Evolutionary conservation across 1,140 invertebrate genomes (phyloP), one percentile per base, ranked within the genome.

Genomic region (Ladona fulva): DNA sequence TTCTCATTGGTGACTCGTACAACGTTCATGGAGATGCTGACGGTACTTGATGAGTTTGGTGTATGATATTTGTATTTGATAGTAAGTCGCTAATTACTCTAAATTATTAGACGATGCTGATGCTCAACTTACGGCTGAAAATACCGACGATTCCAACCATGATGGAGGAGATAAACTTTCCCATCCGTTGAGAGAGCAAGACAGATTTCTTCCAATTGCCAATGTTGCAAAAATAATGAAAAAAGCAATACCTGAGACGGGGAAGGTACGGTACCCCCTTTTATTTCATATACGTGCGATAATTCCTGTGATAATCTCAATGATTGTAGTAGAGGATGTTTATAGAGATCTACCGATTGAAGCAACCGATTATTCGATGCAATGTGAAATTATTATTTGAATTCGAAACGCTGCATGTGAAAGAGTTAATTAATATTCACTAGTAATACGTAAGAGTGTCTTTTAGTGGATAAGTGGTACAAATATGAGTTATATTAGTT

Each of bases 151-250:
- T 82, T 92, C 91, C 0, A 91, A 90, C 81, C 89, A 91, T 81
- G 87, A 86, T 5, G 80, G 82, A 11, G 84, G 83, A 29, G 85
- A 87, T 79, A 87, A 87, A 24, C 78, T 85, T 5, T 83, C 84
- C 24, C 86, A 87, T 8, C 90, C 91, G 5, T 83, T 97, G 37
- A 85, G 93, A 52, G 94, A 96, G 84, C 95, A 99, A 86, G 97
- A 99, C 85, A 88, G 97, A 81, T 99, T 99, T 85, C 86, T 99
- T 74, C 97, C 97, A 0, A 99, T 99, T 81, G 98, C 98, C 24
- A 99, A 99, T 88, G 96, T 99, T 74, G 96, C 97, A 0, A 94
- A 99, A 87, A 98, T 99, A 73, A 99, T 99, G 98, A 99, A 99
- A 86, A 91, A 94, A 84, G 95, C 96, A 7, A 97, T 99, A 81